Evolutionary conservation across 1,140 invertebrate species (phyloP), one percentile per base, ranked within the genome.

Genomic region (Ceratina japonica): DNA sequence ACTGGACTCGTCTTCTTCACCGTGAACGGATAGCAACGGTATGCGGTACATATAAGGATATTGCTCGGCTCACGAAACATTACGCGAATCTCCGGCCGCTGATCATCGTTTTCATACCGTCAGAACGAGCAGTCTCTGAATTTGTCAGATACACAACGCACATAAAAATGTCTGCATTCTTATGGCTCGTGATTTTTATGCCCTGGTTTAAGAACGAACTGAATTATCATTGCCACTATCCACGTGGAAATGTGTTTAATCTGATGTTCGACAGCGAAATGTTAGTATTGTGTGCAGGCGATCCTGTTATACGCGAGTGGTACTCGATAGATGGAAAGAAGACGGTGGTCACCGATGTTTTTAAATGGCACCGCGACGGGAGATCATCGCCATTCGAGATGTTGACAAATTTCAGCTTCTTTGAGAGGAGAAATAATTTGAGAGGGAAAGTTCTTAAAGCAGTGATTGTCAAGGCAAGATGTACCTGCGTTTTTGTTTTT

Each of bases 181-280:
- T 58, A 1, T 86, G 85, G 85, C n/a, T 86, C 5, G 27, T 77
- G 0, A 18, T 86, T 18, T 86, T 85, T 20, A 3, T 79, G 2
- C 44, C 58, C 1, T 2, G 10, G 2, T 7, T 16, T 0, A 37
- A 0, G 16, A 22, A 71, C 12, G 0, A 3, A 0, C 22, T 10
- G 0, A 18, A 56, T 5, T 58, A 71, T 27, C 27, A 82, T 51
- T 86, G 84, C 1, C 20, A 51, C 22, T 0, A 68, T 4, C 85
- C 85, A 0, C 2, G 24, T 0, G 85, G 81, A n/a, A 88, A 88
- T 68, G 66, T 62, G 0, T 87, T 88, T 27, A 31, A 88, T 49
- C 12, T 88, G 24, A 20, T 58, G 1, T 87, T 84, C 62, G 70
- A 88, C n/a, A 86, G 81, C 10, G 52, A 86, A 44, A 84, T 88